phyloP scores from a whole-genome alignment of 2,113 vertebrate genomes.

The Pachycephala philippinensis region DNA sequence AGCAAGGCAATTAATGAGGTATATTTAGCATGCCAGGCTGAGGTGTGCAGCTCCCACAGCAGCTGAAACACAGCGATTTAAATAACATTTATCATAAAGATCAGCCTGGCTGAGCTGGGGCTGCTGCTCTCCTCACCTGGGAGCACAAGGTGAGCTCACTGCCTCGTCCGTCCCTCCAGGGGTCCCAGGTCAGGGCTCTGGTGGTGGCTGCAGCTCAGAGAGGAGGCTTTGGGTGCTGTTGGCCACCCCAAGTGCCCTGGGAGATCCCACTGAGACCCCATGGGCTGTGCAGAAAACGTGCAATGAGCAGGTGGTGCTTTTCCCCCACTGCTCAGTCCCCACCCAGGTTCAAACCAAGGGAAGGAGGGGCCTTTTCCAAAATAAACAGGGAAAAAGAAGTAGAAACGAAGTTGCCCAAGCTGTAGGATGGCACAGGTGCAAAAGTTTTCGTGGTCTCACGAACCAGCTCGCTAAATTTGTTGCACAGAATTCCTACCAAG shows the following conservation, averaged over 20 bases:
- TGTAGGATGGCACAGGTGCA: fast-evolving
- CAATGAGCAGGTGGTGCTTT: neutral
- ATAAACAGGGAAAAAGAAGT: neutral
- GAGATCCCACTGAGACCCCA: neutral
- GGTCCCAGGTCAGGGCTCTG: neutral
- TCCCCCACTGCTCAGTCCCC: neutral
- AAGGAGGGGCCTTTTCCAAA: neutral
- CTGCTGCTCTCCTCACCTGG: neutral
- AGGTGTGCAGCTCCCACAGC: slow-evolving; percentile 39
- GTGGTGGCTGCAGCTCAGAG: neutral
- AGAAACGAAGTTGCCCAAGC: neutral
- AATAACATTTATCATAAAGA: slow-evolving; percentile 28
- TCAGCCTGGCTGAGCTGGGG: slow-evolving; percentile 23
- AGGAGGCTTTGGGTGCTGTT: neutral
- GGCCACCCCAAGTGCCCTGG: neutral
- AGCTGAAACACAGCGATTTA: slow-evolving; percentile 34
- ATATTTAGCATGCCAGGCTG: slow-evolving; percentile 59
- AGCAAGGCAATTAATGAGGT: slow-evolving; percentile 67
- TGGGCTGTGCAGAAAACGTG: neutral
- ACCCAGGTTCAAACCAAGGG: neutral
- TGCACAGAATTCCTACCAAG: neutral
- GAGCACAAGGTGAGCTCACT: neutral
- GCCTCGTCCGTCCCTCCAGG: fast-evolving
- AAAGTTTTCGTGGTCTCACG: neutral
- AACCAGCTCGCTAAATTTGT: neutral